These are phyloP conservation scores for Epizoanthus illoricatus DNA, from an alignment of 92 coral and sea anemone species.

Conservation along the genomic window DNA sequence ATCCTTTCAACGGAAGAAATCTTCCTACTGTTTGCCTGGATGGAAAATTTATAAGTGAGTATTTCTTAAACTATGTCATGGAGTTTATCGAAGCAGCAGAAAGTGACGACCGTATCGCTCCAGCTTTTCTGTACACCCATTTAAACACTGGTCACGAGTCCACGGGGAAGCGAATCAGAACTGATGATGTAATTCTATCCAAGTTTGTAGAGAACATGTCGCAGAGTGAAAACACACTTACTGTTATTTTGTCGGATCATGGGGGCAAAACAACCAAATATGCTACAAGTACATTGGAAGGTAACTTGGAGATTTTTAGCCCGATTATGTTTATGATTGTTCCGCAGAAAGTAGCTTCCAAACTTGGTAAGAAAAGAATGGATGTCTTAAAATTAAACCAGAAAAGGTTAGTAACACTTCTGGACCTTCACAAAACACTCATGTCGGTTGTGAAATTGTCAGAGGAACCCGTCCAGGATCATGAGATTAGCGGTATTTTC, in stretches of 20 bases:
- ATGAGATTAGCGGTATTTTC: constrained; percentile 64
- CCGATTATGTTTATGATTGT: constrained; percentile 88
- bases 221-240: constrained; percentile 65
- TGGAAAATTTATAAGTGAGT: constrained; percentile 73
- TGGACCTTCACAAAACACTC: constrained; percentile 72
- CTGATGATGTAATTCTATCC: constrained; percentile 67
- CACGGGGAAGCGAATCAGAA: constrained; percentile 77
- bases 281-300: constrained; percentile 69
- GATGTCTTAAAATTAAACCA: constrained; percentile 64
- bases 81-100: constrained; percentile 58
- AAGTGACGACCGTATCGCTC: constrained; percentile 48
- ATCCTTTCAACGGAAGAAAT: constrained; percentile 57
- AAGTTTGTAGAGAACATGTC: constrained; percentile 69
- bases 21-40: constrained; percentile 58
- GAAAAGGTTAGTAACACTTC: constrained; percentile 69
- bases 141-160: constrained; percentile 89
- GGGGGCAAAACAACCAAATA: constrained; percentile 87
- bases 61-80: constrained; percentile 61
- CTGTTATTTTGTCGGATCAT: constrained; percentile 85
- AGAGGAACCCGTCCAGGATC: constrained; percentile 1
- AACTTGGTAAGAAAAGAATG: constrained; percentile 72
- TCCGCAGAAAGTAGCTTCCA: constrained; percentile 77
- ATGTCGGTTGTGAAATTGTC: constrained; percentile 43
- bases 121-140: constrained; percentile 75
- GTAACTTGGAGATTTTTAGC: constrained; percentile 81